Evolutionary conservation across 2,113 vertebrate species (phyloP).

Genomic region (Dicentrarchus labrax): DNA sequence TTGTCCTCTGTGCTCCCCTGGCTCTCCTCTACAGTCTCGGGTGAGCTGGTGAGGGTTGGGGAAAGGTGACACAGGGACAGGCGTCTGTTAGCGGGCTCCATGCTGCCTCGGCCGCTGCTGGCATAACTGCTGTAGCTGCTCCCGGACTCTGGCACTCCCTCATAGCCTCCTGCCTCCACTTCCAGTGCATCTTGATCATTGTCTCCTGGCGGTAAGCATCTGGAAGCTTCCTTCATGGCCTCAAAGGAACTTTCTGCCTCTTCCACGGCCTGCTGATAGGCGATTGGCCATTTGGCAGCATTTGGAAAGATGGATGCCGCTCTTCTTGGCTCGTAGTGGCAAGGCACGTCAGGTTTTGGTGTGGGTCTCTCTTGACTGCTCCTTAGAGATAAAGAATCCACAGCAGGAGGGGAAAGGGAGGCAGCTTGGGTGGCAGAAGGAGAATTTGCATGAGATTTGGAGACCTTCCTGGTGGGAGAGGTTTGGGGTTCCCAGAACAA

Average conservation of each 20-base stretch:
- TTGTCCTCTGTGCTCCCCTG: constrained; percentile 43
- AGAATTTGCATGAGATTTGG: constrained; percentile 37
- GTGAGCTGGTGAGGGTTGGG: constrained; percentile 70
- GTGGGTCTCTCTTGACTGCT: constrained; percentile 9
- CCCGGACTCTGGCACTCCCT: constrained; percentile 66
- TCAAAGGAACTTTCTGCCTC: constrained; percentile 29
- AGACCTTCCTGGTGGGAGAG: constrained; percentile 15
- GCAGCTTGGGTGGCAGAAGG: constrained; percentile 31
- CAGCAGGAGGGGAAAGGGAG: background rate
- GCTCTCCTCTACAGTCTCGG: constrained; percentile 73
- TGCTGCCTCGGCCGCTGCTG: constrained; percentile 86
- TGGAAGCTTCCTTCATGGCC: constrained; percentile 13
- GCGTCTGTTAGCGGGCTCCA: constrained; percentile 78
- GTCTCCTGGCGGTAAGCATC: background rate
- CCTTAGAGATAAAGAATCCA: constrained; percentile 19
- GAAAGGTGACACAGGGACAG: constrained; percentile 77
- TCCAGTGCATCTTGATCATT: constrained; percentile 37
- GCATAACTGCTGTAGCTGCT: constrained; percentile 84
- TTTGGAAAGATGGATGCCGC: constrained; percentile 26
- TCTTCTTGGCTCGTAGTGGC: constrained; percentile 31
- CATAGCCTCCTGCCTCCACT: constrained; percentile 54
- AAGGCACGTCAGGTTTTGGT: constrained; percentile 16
- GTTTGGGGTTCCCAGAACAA: constrained; percentile 30
- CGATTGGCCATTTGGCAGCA: constrained; percentile 41
- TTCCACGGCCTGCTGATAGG: constrained; percentile 41